Conservation (phyloP, 1,140 invertebrate species). For the Laupala kohalensis region DNA sequence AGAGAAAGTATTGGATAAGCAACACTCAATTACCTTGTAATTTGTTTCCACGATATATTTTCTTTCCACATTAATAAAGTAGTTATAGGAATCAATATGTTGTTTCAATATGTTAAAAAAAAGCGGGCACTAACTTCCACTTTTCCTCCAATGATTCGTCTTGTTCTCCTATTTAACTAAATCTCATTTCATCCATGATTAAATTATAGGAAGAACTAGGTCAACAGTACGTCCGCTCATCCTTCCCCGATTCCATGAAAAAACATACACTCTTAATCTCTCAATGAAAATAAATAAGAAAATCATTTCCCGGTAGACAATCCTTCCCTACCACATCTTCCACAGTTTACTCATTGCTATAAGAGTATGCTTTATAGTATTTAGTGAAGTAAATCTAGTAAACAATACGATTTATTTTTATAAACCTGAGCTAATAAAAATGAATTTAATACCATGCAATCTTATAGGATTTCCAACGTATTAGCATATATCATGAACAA, state of each 20-base stretch:
- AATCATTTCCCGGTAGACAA: not conserved
- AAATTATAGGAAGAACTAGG: too few species aligned
- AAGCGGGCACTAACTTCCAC: slow-evolving; percentile 87
- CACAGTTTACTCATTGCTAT: too few species aligned
- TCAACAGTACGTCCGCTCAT: too few species aligned
- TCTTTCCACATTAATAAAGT: slow-evolving; percentile 97
- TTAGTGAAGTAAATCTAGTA: not conserved
- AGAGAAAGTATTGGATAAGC: slow-evolving; percentile 92
- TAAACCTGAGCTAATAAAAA: not conserved
- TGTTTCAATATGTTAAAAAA: slow-evolving; percentile 86
- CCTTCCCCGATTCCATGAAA: too few species aligned
- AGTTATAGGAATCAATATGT: slow-evolving; percentile 98
- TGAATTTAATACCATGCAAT: not conserved
- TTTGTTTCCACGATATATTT: slow-evolving; percentile 96
- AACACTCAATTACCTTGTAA: slow-evolving; percentile 81
- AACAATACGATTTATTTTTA: not conserved
- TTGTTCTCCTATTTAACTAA: not conserved
- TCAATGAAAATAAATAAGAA: not conserved
- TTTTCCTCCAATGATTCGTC: slow-evolving; percentile 45
- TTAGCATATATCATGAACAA: not conserved
- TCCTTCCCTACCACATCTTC: not conserved
- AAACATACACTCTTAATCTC: not conserved
- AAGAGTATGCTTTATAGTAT: too few species aligned
- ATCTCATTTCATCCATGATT: not conserved
- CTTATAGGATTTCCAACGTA: not conserved